Base-by-base conservation (phyloP, 1,140 invertebrate species). In the Copidosoma floridanum region DNA sequence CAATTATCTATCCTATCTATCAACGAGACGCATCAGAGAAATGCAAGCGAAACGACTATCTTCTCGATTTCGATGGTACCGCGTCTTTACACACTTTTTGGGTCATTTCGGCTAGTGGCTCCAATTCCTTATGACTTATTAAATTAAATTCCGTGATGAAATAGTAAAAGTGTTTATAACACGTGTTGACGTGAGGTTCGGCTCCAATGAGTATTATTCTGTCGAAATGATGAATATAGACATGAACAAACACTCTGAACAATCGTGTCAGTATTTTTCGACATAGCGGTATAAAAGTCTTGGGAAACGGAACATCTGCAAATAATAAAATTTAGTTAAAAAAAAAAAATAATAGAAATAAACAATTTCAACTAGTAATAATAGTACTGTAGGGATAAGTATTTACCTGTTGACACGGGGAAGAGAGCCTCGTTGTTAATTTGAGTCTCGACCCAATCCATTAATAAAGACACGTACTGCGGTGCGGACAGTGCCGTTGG, bases 211-310 rank as follows among this genome's bases (percentile, higher is more conserved):
- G 85, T 27, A 93, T 87, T 62, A 97, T 85, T 71, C 92, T 85
- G 75, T 97, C 94, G 82, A 97, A 97, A 80, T 97, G 94, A 80
- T 97, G 94, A 65, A 97, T 96, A 73, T 97, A 97, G n/a, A 97
- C 93, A 80, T 97, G 94, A 1, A 97, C 94, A 82, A 97, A 97
- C 1, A 97, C 93, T 68, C 94, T 81, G 75, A 95, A 97, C n/a
- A 97, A 79, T 57, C 94, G 82, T 0, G 93, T 94, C 43, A 97
- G 78, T 63, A 97, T 95, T 81, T 97, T 97, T 70, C 92, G 89
- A 71, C 92, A 94, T 3, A 90, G 81, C 12, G 84, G 79, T 38
- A 81, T 60, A 80, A 95, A 97, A 51, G 90, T 90, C 74, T 89
- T 93, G 11, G 94, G 94, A 82, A 97, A 97, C 44, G 93, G 92